These are phyloP conservation scores for Machimus atricapillus DNA, from an alignment of 2,888 invertebrate species.

Conservation along the genomic window DNA sequence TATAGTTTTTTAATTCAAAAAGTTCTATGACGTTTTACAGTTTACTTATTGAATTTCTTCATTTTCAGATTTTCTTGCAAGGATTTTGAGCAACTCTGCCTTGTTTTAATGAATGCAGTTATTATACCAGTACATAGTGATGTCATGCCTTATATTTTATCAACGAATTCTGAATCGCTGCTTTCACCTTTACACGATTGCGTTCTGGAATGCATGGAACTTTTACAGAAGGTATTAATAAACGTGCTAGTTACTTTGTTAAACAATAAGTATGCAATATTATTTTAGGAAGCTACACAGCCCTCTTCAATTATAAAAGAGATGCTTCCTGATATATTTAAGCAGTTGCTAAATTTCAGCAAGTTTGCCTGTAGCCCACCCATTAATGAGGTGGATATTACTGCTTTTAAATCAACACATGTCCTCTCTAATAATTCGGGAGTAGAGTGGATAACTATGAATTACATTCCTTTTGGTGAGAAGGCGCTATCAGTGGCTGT, in stretches of 20 bases:
- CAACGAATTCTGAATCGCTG: conserved; percentile 79
- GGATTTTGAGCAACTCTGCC: conserved; percentile 82
- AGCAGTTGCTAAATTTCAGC: conserved; percentile 71
- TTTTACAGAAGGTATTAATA: conserved; percentile 78
- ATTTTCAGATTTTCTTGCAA: conserved; percentile 57
- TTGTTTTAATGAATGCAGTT: conserved; percentile 77
- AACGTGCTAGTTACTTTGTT: conserved; percentile 46
- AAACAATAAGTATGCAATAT: not conserved
- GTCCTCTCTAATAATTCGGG: conserved; percentile 50
- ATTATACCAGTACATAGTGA: conserved; percentile 83
- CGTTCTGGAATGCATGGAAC: conserved; percentile 84
- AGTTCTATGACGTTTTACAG: not conserved
- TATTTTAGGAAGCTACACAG: conserved; percentile 66
- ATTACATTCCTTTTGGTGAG: conserved; percentile 87
- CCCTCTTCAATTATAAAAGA: conserved; percentile 67
- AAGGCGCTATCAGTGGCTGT: conserved; percentile 77
- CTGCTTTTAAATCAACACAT: conserved; percentile 50
- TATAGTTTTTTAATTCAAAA: too few relatives aligned
- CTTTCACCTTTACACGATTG: conserved; percentile 85
- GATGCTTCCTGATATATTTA: conserved; percentile 74
- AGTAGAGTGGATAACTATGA: conserved; percentile 79
- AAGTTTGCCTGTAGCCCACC: conserved; percentile 76
- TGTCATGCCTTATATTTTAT: conserved; percentile 80
- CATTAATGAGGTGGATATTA: conserved; percentile 56
- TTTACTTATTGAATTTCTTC: not conserved